phyloP scores from a whole-genome alignment of 1,140 invertebrate genomes.

The Bombus ignitus region DNA sequence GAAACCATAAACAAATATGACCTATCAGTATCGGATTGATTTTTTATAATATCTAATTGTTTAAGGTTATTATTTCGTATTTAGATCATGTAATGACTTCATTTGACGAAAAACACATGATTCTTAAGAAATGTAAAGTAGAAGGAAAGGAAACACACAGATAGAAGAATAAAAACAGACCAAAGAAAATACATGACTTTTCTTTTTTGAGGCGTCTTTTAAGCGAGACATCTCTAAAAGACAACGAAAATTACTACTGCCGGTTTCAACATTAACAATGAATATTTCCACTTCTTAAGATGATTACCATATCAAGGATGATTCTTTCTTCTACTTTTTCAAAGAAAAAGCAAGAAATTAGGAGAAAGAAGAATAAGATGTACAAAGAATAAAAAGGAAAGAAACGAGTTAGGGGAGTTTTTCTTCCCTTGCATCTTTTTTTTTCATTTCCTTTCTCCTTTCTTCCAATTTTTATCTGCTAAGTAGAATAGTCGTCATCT shows the following conservation, averaged over 20 bases:
- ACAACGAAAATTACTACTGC: background rate
- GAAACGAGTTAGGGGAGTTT: background rate
- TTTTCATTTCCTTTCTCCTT: background rate
- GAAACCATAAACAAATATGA: no score
- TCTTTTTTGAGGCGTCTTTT: background rate
- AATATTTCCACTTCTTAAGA: slow-evolving; percentile 19
- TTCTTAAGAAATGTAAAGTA: background rate
- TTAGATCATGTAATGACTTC: background rate
- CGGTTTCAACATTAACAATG: background rate
- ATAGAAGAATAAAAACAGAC: no score
- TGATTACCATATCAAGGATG: slow-evolving; percentile 1
- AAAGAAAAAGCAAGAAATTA: background rate
- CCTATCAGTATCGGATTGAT: no score
- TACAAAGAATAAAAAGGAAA: background rate
- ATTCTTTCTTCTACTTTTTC: background rate
- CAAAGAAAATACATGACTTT: no score
- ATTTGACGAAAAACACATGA: background rate
- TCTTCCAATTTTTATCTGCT: background rate
- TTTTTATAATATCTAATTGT: no score
- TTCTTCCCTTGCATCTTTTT: background rate
- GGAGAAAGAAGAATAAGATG: background rate
- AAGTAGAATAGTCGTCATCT: background rate
- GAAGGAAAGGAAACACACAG: background rate
- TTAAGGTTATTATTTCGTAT: background rate
- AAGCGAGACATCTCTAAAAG: background rate